Evolutionary conservation across 2,113 vertebrate species (phyloP).

Genomic region (Catharus fuscescens): DNA sequence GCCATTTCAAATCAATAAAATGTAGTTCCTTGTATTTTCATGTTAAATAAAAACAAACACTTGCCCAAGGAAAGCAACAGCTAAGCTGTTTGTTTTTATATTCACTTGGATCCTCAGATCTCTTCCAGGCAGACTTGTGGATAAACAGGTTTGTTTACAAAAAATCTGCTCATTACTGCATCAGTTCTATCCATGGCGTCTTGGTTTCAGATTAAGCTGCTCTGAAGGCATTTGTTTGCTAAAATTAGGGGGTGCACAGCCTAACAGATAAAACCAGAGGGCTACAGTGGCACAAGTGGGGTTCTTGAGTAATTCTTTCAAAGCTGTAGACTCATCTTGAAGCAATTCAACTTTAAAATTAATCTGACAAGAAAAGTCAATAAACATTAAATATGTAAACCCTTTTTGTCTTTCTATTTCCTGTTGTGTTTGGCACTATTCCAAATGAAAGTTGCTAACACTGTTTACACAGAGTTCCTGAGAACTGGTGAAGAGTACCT

Average conservation of each 20-base stretch:
- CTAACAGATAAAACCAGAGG: background rate
- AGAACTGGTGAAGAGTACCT: background rate
- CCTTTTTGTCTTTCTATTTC: slow-evolving; percentile 22
- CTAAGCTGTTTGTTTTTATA: slow-evolving; percentile 30
- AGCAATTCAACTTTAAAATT: slow-evolving; percentile 47
- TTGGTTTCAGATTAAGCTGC: background rate
- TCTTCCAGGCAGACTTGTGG: slow-evolving; percentile 12
- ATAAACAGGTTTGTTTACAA: slow-evolving; percentile 44
- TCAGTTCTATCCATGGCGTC: background rate
- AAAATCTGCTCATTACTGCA: slow-evolving; percentile 28
- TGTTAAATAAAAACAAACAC: slow-evolving; percentile 26
- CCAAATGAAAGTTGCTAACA: background rate
- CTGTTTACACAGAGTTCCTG: background rate
- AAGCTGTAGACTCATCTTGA: background rate
- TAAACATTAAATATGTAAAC: slow-evolving; percentile 63
- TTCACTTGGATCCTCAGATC: background rate
- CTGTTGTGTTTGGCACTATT: slow-evolving; percentile 17
- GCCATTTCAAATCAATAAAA: slow-evolving; percentile 56
- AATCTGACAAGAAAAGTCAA: slow-evolving; percentile 26
- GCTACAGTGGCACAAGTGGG: background rate
- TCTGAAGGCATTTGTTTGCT: background rate
- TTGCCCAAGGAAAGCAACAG: slow-evolving; percentile 20
- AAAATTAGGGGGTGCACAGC: background rate
- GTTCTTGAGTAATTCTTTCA: background rate
- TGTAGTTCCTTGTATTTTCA: slow-evolving; percentile 18